Percentiles rank a stretch among this genome's conserved stretches.
Evolutionary conservation across 1,140 invertebrate genomes (phyloP).

Genomic region (Euschistus heros): DNA sequence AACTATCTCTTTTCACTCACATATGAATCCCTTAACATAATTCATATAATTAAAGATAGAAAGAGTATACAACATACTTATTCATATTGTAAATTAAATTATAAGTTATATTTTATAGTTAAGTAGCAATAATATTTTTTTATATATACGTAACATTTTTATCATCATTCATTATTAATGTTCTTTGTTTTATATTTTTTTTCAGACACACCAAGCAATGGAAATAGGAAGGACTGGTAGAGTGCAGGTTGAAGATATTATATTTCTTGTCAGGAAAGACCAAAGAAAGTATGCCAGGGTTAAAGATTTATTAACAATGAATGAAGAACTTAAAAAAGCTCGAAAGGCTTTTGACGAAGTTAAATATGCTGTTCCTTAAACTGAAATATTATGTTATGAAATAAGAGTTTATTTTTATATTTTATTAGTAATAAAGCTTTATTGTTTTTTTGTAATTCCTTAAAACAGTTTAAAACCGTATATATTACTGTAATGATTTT

Average conservation of each 20-base stretch:
- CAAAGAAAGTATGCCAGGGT: slow-evolving; percentile 93
- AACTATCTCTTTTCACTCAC: too few relatives aligned
- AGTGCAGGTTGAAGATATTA: slow-evolving; percentile 96
- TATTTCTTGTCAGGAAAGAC: slow-evolving; percentile 97
- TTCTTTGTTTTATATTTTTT: slow-evolving; percentile 28
- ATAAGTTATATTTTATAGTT: too few relatives aligned
- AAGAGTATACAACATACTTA: too few relatives aligned
- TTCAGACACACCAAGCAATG: slow-evolving; percentile 78
- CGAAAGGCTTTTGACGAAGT: slow-evolving; percentile 99
- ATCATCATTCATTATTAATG: too few relatives aligned
- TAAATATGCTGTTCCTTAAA: slow-evolving; percentile 61
- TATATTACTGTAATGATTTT: too few relatives aligned
- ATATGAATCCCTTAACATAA: too few relatives aligned
- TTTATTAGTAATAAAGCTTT: neutral
- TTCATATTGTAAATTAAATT: too few relatives aligned
- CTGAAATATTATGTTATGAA: slow-evolving; percentile 35
- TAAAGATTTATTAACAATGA: slow-evolving; percentile 95
- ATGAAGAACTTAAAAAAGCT: slow-evolving; percentile 97
- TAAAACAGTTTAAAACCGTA: too few relatives aligned
- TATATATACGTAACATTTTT: too few relatives aligned
- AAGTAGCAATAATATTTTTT: too few relatives aligned
- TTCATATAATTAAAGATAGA: too few relatives aligned
- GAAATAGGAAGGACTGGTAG: slow-evolving; percentile 89
- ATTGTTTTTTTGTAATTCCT: neutral
- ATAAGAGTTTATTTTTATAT: neutral